Base-by-base conservation (phyloP, 2,888 invertebrate species). In the Epinotia brunnichana region DNA sequence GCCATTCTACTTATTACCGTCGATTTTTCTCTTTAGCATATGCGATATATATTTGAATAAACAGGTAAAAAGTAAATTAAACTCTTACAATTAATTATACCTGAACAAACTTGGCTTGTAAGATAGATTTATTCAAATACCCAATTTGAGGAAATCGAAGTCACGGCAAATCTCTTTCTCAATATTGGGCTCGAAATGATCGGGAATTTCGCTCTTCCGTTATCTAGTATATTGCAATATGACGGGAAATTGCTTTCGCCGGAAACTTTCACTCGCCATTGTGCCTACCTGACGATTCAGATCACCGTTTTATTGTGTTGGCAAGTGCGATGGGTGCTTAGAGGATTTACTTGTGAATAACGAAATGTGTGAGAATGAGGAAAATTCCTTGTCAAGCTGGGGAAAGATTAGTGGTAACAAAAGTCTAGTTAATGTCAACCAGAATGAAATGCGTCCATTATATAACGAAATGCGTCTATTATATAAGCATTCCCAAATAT, bases 201-300 rank as follows among this genome's bases (percentile, higher is more conserved):
- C 41, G 62, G 62, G 62, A 56, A 70, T 62, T 69, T 19, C 44
- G 44, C 63, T 44, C 11, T 62, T 62, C 56, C 61, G 69, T 73
- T 73, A 68, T 68, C 72, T 68, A 61, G 57, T 51, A 73, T 69
- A 73, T 73, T 59, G 73, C 73, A 73, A 73, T 73, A 73, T 69
- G 68, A 51, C 56, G 59, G 73, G 73, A 73, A 73, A 73, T 73
- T 70, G 70, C 73, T 73, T 69, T 69, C 57, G 9, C 73, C 73
- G 73, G 73, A 73, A 73, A 73, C 73, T 73, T 73, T 69, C 68
- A 72, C 72, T 57, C 56, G 24, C 63, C 59, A 73, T 73, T 73
- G 68, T 73, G 68, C 68, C 68, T 72, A 73, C 73, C 73, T 73
- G 73, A 62, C 57, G 69, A 73, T 73, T 73, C 53, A 68, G 72